Evolutionary conservation across 1,140 invertebrate genomes (phyloP).

Genomic region (Pygmarrhopalites habei): DNA sequence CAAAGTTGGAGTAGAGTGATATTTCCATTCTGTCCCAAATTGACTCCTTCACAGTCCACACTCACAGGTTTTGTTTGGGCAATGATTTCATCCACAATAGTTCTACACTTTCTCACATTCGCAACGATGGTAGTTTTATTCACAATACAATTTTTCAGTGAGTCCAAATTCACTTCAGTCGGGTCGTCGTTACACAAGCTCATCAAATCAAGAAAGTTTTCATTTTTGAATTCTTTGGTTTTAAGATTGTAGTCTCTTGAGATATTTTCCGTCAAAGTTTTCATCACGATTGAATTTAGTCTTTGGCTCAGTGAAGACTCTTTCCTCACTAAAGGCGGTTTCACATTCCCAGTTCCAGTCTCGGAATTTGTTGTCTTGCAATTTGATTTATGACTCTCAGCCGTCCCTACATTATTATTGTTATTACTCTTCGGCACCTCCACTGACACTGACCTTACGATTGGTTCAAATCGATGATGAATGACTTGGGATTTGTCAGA

Average conservation of each 20-base stretch:
- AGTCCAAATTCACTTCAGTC: constrained; percentile 3
- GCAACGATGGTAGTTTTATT: constrained; percentile 68
- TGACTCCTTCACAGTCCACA: constrained; percentile 85
- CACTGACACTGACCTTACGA: too few species aligned
- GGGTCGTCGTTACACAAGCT: constrained; percentile 2
- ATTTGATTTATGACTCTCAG: too few species aligned
- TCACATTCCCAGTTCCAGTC: too few species aligned
- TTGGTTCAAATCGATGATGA: too few species aligned
- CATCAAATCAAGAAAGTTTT: constrained; percentile 5
- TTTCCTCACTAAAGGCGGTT: constrained; percentile 57
- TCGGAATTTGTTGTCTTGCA: not conserved
- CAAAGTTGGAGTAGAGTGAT: constrained; percentile 81
- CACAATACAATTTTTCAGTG: constrained; percentile 69
- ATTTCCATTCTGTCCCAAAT: constrained; percentile 72
- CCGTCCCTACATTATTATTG: not conserved
- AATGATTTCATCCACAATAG: constrained; percentile 70
- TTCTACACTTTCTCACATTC: constrained; percentile 61
- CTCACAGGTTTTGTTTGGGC: constrained; percentile 54
- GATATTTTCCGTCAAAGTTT: constrained; percentile 81
- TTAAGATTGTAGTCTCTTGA: constrained; percentile 56
- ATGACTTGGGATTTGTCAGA: too few species aligned
- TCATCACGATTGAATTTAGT: constrained; percentile 77
- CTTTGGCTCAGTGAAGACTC: constrained; percentile 60
- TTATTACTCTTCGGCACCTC: too few species aligned
- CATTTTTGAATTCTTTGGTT: constrained; percentile 13